Conservation (phyloP, 2,113 vertebrate genomes). For the Oplegnathus fasciatus region DNA sequence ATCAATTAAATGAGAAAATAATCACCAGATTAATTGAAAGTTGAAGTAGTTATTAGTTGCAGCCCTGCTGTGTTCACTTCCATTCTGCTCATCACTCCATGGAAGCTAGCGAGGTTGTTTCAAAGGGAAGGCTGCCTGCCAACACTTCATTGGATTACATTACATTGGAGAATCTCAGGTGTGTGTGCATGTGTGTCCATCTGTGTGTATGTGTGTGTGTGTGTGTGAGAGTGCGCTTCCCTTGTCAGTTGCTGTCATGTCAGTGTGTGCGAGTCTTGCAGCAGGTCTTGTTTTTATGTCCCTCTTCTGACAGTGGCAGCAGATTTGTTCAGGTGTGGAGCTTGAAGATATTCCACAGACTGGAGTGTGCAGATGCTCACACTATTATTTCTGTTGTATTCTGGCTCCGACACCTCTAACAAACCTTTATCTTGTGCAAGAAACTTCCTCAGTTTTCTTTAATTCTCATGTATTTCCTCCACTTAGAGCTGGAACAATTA, state of each 20-base stretch:
- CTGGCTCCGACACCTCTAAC: neutral
- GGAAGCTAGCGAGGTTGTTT: conserved; percentile 5
- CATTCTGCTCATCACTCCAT: neutral
- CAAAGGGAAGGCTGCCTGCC: neutral
- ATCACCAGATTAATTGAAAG: too few species aligned
- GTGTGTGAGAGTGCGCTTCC: neutral
- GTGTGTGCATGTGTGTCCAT: neutral
- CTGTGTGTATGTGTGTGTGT: neutral
- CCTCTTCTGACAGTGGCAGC: neutral
- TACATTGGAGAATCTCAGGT: conserved; percentile 28
- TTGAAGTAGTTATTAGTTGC: too few species aligned
- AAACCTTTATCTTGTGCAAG: neutral
- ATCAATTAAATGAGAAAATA: neutral
- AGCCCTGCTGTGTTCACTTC: neutral
- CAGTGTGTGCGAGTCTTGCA: conserved; percentile 28
- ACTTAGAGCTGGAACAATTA: neutral
- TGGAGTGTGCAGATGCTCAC: neutral
- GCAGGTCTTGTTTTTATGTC: neutral
- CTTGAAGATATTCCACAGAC: neutral
- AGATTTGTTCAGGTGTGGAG: conserved; percentile 15
- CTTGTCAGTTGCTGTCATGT: conserved; percentile 17
- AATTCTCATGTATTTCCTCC: neutral
- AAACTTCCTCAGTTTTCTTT: neutral
- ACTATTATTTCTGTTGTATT: neutral
- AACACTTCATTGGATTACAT: conserved; percentile 33